Conservation (phyloP, 1,140 invertebrate species). For the Nebria ingens region DNA sequence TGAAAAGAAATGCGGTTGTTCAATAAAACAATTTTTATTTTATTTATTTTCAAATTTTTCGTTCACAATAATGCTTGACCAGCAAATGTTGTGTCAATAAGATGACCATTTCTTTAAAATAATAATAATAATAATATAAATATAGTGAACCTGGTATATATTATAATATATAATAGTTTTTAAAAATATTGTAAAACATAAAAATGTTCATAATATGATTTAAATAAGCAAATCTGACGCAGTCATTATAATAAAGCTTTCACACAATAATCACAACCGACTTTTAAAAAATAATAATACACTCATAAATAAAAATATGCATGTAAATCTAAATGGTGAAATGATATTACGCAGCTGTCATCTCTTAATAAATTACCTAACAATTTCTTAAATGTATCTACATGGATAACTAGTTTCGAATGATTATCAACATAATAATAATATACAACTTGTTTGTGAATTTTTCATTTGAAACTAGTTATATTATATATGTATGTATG, state of each 20-base stretch:
- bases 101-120: neutral
- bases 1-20: neutral
- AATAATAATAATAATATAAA: neutral
- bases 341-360: no score
- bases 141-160: constrained; percentile 1
- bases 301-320: neutral
- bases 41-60: no score
- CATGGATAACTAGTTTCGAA: no score
- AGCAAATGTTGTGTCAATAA: neutral
- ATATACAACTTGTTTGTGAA: no score
- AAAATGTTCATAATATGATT: neutral
- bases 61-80: constrained; percentile 3
- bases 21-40: constrained; percentile 4
- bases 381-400: no score
- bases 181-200: constrained; percentile 4
- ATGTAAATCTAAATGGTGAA: no score
- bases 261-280: neutral
- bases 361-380: no score
- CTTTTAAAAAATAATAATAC: constrained; percentile 4
- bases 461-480: no score
- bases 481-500: no score
- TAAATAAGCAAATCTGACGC: neutral
- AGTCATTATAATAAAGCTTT: neutral
- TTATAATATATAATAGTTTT: neutral
- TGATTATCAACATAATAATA: no score